Conservation (phyloP, 2,888 invertebrate species). For the Altica lythri region DNA sequence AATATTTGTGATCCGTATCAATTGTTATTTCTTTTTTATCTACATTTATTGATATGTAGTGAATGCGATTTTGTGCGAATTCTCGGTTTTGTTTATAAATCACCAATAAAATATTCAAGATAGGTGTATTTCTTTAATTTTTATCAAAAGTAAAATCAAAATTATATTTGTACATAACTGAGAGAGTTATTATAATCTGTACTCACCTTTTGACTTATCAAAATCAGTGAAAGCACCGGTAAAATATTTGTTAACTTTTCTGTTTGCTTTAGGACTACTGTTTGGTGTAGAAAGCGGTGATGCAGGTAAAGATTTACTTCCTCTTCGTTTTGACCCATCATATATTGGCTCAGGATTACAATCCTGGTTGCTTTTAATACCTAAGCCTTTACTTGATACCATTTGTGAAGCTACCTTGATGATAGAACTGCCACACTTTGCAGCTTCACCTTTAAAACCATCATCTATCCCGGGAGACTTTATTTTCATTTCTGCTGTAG, state of each 20-base stretch:
- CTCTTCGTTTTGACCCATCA: conserved; percentile 61
- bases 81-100: no score
- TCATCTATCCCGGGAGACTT: conserved; percentile 72
- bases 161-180: conserved; percentile 1
- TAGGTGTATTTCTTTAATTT: no score
- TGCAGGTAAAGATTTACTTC: conserved; percentile 73
- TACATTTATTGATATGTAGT: no score
- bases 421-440: conserved; percentile 70
- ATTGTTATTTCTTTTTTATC: no score
- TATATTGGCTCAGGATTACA: conserved; percentile 44
- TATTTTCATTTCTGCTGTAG: conserved; percentile 39
- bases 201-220: conserved; percentile 56
- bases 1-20: no score
- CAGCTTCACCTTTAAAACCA: conserved; percentile 71
- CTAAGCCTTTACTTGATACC: conserved; percentile 54
- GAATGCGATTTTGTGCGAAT: no score
- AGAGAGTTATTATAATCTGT: background rate
- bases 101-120: no score
- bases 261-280: conserved; percentile 63
- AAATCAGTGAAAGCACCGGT: conserved; percentile 59
- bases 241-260: conserved; percentile 66
- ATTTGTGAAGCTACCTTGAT: conserved; percentile 66
- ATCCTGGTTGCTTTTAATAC: background rate
- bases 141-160: background rate
- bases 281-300: conserved; percentile 69